Conservation (phyloP, 2,888 invertebrate genomes). For the Rotaria macrura region DNA sequence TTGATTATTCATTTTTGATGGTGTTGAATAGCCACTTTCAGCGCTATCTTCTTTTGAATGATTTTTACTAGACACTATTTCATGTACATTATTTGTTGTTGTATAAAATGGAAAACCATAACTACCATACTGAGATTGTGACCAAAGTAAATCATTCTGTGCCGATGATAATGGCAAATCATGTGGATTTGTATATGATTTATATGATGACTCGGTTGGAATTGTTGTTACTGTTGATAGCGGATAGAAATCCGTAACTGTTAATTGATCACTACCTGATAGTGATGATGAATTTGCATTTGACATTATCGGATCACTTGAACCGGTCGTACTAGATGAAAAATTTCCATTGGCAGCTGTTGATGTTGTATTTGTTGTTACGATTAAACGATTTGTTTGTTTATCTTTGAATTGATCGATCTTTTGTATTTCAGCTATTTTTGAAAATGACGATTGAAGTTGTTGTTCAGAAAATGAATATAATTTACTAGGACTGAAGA, state of each 20-base stretch:
- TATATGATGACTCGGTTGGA: neutral
- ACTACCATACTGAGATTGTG: neutral
- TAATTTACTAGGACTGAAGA: neutral
- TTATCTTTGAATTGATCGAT: neutral
- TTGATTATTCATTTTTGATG: neutral
- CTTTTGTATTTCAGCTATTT: slow-evolving; percentile 12
- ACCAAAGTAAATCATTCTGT: neutral
- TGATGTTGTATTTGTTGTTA: neutral
- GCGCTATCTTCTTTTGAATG: neutral
- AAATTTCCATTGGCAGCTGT: too few species aligned
- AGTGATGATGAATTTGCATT: slow-evolving; percentile 1
- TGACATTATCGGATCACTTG: neutral
- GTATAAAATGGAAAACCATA: slow-evolving; percentile 18
- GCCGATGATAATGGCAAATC: neutral
- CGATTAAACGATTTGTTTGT: neutral
- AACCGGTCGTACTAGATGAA: neutral
- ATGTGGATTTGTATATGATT: neutral
- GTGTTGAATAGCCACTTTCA: slow-evolving; percentile 30
- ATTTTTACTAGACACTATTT: neutral
- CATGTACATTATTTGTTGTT: neutral
- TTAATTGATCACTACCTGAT: neutral
- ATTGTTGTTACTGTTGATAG: neutral
- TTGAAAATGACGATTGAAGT: neutral
- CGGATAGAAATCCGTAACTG: slow-evolving; percentile 1
- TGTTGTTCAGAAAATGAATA: neutral